A percentile compares a stretch with the other conserved stretches of the same genome.
phyloP scores from a whole-genome alignment of 2,113 vertebrate species.

The Gobius niger region DNA sequence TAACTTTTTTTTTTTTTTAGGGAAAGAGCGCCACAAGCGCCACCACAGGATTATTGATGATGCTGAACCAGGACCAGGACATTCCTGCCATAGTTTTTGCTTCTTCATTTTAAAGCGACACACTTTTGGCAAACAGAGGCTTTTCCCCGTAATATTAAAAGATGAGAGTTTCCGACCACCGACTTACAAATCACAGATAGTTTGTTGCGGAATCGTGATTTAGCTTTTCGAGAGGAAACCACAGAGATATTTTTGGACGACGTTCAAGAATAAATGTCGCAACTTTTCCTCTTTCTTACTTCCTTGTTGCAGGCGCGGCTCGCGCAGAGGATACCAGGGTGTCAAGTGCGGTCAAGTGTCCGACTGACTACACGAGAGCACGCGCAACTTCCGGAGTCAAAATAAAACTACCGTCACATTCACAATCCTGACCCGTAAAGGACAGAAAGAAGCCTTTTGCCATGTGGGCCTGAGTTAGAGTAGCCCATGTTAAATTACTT shows the following conservation, averaged over 20 bases:
- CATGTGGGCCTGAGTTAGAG: too few species aligned
- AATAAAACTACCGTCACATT: neutral
- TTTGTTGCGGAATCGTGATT: too few species aligned
- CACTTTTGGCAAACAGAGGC: conserved; percentile 23
- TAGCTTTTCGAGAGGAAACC: conserved; percentile 7
- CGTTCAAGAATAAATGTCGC: conserved; percentile 42
- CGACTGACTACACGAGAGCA: too few species aligned
- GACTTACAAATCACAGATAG: neutral
- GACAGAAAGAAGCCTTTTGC: neutral
- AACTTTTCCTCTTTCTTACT: conserved; percentile 37
- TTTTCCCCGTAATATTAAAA: conserved; percentile 1
- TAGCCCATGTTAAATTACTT: too few species aligned
- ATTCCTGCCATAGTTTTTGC: conserved; percentile 49
- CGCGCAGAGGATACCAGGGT: neutral
- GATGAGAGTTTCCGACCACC: neutral
- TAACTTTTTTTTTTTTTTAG: conserved; percentile 29
- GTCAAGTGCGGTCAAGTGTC: neutral
- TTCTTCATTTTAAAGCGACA: conserved; percentile 33
- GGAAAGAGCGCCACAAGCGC: neutral
- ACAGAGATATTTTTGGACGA: conserved; percentile 8
- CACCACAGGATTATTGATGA: neutral
- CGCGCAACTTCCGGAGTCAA: neutral
- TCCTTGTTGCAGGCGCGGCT: conserved; percentile 57
- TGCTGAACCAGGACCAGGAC: neutral
- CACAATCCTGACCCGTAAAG: neutral